Evolutionary conservation across 2,113 vertebrate genomes (phyloP).

Genomic region (Nipponia nippon): DNA sequence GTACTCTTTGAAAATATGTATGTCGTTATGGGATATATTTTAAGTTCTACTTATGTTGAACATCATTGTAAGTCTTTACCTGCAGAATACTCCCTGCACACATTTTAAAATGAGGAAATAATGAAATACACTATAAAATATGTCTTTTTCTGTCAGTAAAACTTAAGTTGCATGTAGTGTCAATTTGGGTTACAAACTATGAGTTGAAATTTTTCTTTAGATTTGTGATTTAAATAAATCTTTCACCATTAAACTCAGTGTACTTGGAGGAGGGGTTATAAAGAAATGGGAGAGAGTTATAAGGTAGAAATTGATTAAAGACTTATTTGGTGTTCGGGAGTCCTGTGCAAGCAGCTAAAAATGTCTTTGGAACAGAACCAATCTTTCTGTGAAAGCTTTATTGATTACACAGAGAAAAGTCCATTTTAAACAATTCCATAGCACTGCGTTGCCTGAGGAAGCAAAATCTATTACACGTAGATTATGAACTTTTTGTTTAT

Average conservation of each 20-base stretch:
- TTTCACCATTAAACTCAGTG: neutral
- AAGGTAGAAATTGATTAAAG: neutral
- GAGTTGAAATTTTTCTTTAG: neutral
- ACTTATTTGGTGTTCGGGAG: neutral
- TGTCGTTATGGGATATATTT: neutral
- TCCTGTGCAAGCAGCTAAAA: neutral
- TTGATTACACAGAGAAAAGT: slow-evolving; percentile 54
- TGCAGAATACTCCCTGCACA: neutral
- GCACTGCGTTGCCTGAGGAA: slow-evolving; percentile 30
- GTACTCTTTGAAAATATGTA: neutral
- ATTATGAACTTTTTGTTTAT: slow-evolving; percentile 58
- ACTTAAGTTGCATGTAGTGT: neutral
- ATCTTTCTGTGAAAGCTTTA: slow-evolving; percentile 37
- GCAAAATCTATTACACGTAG: slow-evolving; percentile 56
- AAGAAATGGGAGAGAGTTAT: neutral
- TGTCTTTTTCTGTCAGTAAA: neutral
- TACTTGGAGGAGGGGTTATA: neutral
- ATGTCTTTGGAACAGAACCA: slow-evolving; percentile 13
- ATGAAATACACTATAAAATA: neutral
- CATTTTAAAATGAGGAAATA: neutral
- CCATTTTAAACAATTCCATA: slow-evolving; percentile 53
- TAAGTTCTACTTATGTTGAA: neutral
- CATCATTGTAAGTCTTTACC: neutral
- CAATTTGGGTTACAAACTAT: neutral
- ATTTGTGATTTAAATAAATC: neutral